Evolutionary conservation across 2,113 vertebrate genomes (phyloP).

Genomic region (Panthera tigris): DNA sequence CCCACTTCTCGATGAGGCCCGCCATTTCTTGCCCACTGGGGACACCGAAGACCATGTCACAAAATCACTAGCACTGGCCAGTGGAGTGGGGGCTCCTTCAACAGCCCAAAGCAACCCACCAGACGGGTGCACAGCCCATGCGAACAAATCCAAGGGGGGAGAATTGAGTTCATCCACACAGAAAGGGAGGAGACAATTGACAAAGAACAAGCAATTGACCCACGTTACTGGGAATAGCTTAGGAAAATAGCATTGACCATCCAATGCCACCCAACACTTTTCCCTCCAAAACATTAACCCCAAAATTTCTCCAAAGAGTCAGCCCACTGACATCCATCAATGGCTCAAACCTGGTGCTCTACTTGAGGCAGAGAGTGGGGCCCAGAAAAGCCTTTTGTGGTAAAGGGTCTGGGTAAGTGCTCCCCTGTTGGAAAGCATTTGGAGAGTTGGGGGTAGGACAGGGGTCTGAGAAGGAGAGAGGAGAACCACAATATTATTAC

Average conservation of each 20-base stretch:
- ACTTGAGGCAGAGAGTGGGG: neutral
- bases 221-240: fast-evolving
- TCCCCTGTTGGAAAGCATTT: neutral
- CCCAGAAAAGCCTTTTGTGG: neutral
- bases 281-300: neutral
- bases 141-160: neutral
- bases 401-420: neutral
- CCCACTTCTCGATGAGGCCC: neutral
- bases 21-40: neutral
- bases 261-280: neutral
- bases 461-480: neutral
- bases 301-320: neutral
- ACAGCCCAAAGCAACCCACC: neutral
- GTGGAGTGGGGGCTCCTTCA: neutral
- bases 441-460: neutral
- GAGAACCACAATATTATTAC: neutral
- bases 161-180: neutral
- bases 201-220: neutral
- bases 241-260: neutral
- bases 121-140: neutral
- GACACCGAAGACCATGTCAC: neutral
- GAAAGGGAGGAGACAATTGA: neutral
- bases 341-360: neutral
- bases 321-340: neutral
- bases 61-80: neutral